Evolutionary conservation across 2,113 vertebrate genomes (phyloP), one percentile per base, ranked within the genome.

Genomic region (Colius striatus): DNA sequence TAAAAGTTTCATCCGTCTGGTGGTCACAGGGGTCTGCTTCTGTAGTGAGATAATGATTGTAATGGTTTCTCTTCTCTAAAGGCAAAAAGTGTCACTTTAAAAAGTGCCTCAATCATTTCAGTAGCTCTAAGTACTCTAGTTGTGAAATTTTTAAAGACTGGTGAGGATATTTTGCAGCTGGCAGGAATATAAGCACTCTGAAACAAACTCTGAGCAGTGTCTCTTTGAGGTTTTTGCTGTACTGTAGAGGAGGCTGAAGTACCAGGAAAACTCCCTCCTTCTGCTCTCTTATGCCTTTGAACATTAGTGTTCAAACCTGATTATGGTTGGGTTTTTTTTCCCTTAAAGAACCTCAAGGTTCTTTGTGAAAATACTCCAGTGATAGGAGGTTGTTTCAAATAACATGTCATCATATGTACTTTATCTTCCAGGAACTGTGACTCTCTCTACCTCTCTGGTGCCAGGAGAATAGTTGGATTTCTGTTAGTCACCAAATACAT

Each of bases 391-490:
- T 72, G 45, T 79, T 88, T 93, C 93, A 92, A 83, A 75, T 83
- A 67, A 57, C 45, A 29, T 93, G 83, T 93, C 73, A 77, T 93
- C 72, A 38, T 50, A 30, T 87, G 90, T 96, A 79, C 92, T 94
- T 92, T 65, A 65, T 92, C 83, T 96, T 96, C 94, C 86, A 95
- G 93, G 95, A 95, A 95, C 5, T 96, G 83, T 95, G 93, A 92
- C 88, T 92, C 36, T 90, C 9, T 89, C 43, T 8, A 58, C 60
- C 74, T 62, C 36, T 34, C 10, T 70, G 72, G 76, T 84, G 88
- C 94, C 48, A 87, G 47, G 79, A 89, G 68, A 78, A 74, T 58
- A 74, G 71, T 80, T 89, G 58, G 34, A 23, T 78, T 92, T 91
- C 77, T 91, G 41, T 89, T 94, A 96, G 83, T 88, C 85, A 90